phyloP scores from a whole-genome alignment of 2,113 vertebrate species.

The Rhea americana region DNA sequence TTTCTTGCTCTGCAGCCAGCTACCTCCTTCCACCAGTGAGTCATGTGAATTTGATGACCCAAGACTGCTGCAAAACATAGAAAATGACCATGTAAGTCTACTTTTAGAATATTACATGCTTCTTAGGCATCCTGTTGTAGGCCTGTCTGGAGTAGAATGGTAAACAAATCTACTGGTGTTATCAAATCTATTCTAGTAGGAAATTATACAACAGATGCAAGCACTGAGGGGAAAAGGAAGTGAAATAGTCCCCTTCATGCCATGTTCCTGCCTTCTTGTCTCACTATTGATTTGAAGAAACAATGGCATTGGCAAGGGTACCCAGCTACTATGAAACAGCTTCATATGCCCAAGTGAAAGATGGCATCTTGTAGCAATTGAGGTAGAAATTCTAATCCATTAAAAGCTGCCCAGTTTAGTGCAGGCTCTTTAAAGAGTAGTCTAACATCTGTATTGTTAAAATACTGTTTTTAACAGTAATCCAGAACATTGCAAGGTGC shows the following conservation, averaged over 20 bases:
- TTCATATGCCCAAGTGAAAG: neutral
- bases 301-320: neutral
- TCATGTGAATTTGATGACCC: constrained; percentile 95
- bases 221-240: neutral
- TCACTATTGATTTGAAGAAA: neutral
- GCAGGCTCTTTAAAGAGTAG: neutral
- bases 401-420: neutral
- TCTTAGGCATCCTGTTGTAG: neutral
- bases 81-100: constrained; percentile 87
- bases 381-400: neutral
- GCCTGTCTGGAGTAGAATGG: neutral
- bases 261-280: neutral
- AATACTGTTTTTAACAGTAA: neutral
- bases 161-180: neutral
- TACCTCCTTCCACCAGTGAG: constrained; percentile 84
- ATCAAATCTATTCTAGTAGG: neutral
- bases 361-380: neutral
- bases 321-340: neutral
- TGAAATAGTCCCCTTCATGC: neutral
- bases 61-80: constrained; percentile 92
- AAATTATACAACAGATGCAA: neutral
- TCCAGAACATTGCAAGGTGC: neutral
- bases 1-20: constrained; percentile 78
- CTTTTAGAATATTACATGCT: neutral
- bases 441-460: neutral